Evolutionary conservation across 37 sponge, comb jelly and placozoan genomes (phyloP).

Genomic region (Spongilla lacustris): DNA sequence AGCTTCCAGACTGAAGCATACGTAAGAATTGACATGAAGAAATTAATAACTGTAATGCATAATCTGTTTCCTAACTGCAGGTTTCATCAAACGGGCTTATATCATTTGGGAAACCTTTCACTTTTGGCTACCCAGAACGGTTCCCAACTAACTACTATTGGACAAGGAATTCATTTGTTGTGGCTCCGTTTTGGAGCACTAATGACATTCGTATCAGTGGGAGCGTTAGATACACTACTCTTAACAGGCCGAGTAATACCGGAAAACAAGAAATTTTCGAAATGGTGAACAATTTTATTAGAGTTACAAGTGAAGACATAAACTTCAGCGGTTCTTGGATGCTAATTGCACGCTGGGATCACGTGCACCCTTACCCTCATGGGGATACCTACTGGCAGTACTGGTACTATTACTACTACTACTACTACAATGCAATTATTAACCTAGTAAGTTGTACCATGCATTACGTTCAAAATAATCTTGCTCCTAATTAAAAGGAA

Average conservation of each 20-base stretch:
- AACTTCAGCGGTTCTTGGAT: constrained; percentile 31
- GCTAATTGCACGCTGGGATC: constrained; percentile 39
- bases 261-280: neutral
- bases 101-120: constrained; percentile 28
- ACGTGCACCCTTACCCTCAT: constrained; percentile 57
- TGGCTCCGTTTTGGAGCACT: constrained; percentile 38
- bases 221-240: neutral
- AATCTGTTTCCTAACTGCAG: neutral
- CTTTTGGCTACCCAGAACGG: neutral
- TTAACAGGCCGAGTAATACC: too few relatives aligned
- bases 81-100: constrained; percentile 38
- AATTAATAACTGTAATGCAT: neutral
- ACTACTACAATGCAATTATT: neutral
- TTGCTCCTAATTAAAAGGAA: too few relatives aligned
- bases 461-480: too few relatives aligned
- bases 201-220: constrained; percentile 21
- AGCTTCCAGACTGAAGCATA: neutral
- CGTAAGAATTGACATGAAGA: neutral
- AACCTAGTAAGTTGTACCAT: too few relatives aligned
- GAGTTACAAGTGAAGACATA: neutral
- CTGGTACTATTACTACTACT: neutral
- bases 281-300: constrained; percentile 21
- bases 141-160: neutral
- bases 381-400: constrained; percentile 7
- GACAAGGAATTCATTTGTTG: constrained; percentile 1